These are phyloP conservation scores for Papilio protenor DNA, from an alignment of 2,888 invertebrate genomes.

Conservation along the genomic window DNA sequence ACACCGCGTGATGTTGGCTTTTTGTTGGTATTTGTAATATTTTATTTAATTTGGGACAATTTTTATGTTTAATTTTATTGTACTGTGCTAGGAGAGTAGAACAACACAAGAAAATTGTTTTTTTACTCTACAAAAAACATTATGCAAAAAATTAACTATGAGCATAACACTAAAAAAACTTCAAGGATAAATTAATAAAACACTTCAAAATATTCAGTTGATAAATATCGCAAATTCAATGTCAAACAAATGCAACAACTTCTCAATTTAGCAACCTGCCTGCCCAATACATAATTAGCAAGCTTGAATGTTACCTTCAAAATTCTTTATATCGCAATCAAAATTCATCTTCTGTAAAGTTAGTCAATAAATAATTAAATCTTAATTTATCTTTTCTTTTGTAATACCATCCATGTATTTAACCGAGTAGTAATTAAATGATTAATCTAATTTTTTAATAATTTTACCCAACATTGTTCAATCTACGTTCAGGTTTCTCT, in stretches of 20 bases:
- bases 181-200: neutral
- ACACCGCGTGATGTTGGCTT: constrained; percentile 66
- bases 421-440: too few relatives aligned
- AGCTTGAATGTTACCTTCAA: constrained; percentile 4
- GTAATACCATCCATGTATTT: too few relatives aligned
- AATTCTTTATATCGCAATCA: constrained; percentile 1
- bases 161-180: neutral
- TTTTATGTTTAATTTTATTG: neutral
- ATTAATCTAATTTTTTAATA: too few relatives aligned
- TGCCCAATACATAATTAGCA: constrained; percentile 10
- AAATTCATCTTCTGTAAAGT: neutral
- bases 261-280: constrained; percentile 2
- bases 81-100: too few relatives aligned
- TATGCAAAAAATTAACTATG: neutral
- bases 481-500: too few relatives aligned
- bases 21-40: constrained; percentile 22
- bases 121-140: neutral
- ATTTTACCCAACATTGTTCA: too few relatives aligned
- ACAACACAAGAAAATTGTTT: too few relatives aligned
- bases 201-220: neutral
- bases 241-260: neutral
- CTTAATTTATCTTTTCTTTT: too few relatives aligned
- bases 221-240: constrained; percentile 5
- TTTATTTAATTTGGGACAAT: neutral
- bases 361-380: neutral